Conservation (phyloP, 1,140 invertebrate genomes). For the Zaprionus davidi region DNA sequence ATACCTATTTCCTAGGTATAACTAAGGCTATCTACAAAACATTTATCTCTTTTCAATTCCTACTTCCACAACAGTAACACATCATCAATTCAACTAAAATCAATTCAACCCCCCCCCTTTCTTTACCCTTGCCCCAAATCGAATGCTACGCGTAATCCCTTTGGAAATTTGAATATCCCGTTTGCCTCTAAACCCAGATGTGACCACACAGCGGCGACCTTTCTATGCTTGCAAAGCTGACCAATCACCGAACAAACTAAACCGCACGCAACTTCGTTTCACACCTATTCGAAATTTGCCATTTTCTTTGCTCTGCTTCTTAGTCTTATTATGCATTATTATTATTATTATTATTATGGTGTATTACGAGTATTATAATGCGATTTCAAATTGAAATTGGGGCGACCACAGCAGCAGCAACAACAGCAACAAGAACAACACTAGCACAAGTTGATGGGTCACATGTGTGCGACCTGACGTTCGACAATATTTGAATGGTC, state of each 20-base stretch:
- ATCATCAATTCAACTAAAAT: conserved; percentile 9
- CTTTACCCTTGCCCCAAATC: neutral
- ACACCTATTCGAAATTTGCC: conserved; percentile 67
- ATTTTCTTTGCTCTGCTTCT: conserved; percentile 49
- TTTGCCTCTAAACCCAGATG: conserved; percentile 59
- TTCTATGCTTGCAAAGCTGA: neutral
- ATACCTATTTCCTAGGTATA: too few species aligned
- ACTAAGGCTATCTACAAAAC: too few species aligned
- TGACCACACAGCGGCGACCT: conserved; percentile 32
- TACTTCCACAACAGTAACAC: neutral
- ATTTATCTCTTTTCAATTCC: neutral
- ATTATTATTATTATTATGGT: conserved; percentile 70
- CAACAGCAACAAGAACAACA: conserved; percentile 23
- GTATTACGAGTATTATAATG: conserved; percentile 71
- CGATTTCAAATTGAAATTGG: conserved; percentile 69
- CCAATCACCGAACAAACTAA: conserved; percentile 45
- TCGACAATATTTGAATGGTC: conserved; percentile 61
- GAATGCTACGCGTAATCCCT: conserved; percentile 58
- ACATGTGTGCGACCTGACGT: conserved; percentile 48
- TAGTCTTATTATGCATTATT: conserved; percentile 51
- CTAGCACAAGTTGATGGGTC: conserved; percentile 51
- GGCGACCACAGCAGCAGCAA: conserved; percentile 41
- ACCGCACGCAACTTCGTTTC: conserved; percentile 49
- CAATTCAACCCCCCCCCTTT: conserved; percentile 24
- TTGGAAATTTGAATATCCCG: conserved; percentile 62